Conservation (phyloP, 2,888 invertebrate genomes). For the Pachymerium ferrugineum region DNA sequence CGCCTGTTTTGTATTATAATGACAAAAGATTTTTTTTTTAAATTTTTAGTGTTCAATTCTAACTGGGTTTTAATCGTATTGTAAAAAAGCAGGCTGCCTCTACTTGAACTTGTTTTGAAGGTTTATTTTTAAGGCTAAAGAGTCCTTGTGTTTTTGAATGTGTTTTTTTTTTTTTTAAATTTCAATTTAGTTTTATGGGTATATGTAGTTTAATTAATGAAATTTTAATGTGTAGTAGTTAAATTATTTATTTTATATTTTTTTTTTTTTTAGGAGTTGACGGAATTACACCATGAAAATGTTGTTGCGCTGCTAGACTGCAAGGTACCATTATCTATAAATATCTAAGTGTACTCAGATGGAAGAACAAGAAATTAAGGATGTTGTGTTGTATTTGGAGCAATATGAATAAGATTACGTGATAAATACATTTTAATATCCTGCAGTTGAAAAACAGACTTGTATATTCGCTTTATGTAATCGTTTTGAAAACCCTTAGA, state of each 20-base stretch:
- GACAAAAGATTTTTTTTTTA: no score
- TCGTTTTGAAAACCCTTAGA: no score
- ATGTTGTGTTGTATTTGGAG: no score
- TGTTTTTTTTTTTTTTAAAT: background rate
- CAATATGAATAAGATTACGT: no score
- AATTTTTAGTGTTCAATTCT: no score
- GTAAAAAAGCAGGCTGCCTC: background rate
- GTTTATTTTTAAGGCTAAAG: background rate
- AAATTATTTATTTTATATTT: no score
- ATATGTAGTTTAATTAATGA: background rate
- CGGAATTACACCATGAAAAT: slow-evolving; percentile 95
- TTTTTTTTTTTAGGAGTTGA: slow-evolving; percentile 66
- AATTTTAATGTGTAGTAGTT: slow-evolving; percentile 5
- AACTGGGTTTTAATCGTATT: no score
- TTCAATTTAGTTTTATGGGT: background rate
- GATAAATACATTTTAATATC: no score
- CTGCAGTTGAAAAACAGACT: no score
- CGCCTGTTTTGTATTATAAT: no score
- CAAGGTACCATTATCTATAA: slow-evolving; percentile 57
- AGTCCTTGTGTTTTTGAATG: background rate
- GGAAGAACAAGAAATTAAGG: background rate
- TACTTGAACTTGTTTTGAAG: background rate
- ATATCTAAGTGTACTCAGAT: background rate
- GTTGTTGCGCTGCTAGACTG: slow-evolving; percentile 96
- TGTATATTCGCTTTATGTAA: no score